A percentile compares a stretch with the other conserved stretches of the same genome.
Conservation (phyloP, 2,797 vertebrate species). For the Phoebastria nigripes region DNA sequence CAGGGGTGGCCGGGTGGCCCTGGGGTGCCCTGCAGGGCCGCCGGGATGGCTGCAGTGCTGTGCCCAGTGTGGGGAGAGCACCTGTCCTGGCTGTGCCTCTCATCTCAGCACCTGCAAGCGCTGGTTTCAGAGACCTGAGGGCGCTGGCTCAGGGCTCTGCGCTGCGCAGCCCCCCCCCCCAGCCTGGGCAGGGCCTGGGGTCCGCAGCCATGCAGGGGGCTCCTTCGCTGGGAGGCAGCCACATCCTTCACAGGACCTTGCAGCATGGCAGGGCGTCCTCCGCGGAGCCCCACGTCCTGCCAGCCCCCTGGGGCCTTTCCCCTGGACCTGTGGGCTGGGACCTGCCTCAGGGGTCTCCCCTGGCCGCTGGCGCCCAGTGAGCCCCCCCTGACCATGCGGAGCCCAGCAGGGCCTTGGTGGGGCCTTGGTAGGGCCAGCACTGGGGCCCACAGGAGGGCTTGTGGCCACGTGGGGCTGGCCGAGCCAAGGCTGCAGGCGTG, state of each 20-base stretch:
- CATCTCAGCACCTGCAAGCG: fast-evolving
- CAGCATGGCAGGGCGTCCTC: neutral
- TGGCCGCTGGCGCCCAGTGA: neutral
- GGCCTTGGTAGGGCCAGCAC: neutral
- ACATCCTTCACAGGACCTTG: neutral
- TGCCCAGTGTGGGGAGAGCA: neutral
- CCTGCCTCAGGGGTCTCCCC: neutral
- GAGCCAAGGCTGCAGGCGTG: neutral
- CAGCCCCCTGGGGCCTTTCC: neutral
- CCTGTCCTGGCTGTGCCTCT: fast-evolving
- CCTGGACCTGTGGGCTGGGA: fast-evolving
- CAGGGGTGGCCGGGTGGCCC: fast-evolving
- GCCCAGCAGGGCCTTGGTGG: neutral
- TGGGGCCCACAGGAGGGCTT: fast-evolving
- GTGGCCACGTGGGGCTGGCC: neutral
- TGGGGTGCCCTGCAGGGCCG: fast-evolving
- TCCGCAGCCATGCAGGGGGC: fast-evolving
- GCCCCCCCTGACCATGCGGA: fast-evolving
- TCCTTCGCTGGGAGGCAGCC: neutral
- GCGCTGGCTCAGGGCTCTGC: neutral
- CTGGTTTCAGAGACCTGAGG: neutral
- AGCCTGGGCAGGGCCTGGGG: neutral
- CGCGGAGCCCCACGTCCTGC: fast-evolving
- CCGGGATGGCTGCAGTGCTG: neutral
- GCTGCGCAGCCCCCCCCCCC: fast-evolving